Base-by-base conservation (phyloP, 2,113 vertebrate species). In the Circaetus cinerascens region DNA sequence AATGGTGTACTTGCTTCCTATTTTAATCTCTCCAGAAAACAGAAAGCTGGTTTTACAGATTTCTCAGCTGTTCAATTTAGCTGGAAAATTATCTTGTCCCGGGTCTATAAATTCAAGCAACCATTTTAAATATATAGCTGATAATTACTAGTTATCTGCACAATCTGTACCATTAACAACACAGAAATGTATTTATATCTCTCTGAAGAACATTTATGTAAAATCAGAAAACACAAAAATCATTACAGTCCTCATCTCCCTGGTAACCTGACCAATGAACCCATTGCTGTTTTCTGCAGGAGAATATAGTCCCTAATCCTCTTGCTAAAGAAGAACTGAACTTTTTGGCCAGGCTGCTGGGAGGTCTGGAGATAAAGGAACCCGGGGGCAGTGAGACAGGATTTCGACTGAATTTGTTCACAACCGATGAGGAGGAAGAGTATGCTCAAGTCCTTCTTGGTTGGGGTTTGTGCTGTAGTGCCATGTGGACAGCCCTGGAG, bases 321-420 rank as follows among this genome's bases (percentile, higher is more conserved):
- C 97, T 99, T 50, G 99, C 99, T 78, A 99, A 99, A 98, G 99
- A 99, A 97, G 99, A 99, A 79, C 98, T 99, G 90, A 99, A 99
- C 93, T 97, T 99, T 46, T 96, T 99, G 97, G 99, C 99, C 92
- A 98, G 98, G 94, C 98, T 99, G 69, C 98, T 99, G 98, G 99
- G 99, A 93, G 98, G 99, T 26, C 95, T 99, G 96, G 99, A 99
- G 51, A 82, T 98, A 77, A 98, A 99, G 95, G 99, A 98, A 94
- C 67, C 98, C 12, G 72, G 97, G 22, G 98, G 98, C 78, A 64
- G 96, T 1, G 99, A 99, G 91, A 97, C 97, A 2, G 98, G 99
- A 86, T 99, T 99, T 95, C 98, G 98, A 51, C 97, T 99, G 83
- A 99, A 99, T 92, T 98, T 99, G 41, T 99, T 99, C 92, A 98